Conservation (phyloP, 2,888 invertebrate species). For the Trypoxylon attenuatum region DNA sequence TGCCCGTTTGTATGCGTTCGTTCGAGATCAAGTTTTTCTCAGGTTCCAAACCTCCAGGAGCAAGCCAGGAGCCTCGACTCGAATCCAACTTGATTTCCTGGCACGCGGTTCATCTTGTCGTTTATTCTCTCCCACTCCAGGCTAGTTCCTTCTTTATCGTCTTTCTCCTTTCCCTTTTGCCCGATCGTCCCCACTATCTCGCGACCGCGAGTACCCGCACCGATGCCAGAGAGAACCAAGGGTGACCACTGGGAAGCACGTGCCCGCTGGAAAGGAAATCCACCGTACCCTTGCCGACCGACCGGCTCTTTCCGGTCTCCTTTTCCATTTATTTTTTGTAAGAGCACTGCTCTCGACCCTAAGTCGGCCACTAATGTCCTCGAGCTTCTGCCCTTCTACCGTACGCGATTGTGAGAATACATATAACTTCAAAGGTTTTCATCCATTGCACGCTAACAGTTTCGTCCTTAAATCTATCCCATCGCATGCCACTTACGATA, state of each 20-base stretch:
- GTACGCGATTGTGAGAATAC: too few species aligned
- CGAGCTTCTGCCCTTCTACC: constrained; percentile 54
- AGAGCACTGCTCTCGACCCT: background rate
- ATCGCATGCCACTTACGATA: constrained; percentile 17
- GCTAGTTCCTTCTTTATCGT: constrained; percentile 32
- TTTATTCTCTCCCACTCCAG: constrained; percentile 47
- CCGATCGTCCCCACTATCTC: background rate
- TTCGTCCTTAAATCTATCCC: constrained; percentile 33
- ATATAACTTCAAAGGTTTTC: constrained; percentile 28
- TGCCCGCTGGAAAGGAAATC: constrained; percentile 15
- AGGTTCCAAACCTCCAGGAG: constrained; percentile 61
- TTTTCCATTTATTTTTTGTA: background rate
- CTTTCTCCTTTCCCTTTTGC: constrained; percentile 27
- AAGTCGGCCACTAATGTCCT: constrained; percentile 59
- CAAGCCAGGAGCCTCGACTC: constrained; percentile 57
- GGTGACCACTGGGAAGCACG: constrained; percentile 23
- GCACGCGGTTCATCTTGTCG: constrained; percentile 68
- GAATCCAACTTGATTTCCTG: constrained; percentile 72
- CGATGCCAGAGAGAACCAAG: background rate
- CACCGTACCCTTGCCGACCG: background rate
- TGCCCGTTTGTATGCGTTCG: constrained; percentile 62
- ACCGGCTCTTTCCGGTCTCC: background rate
- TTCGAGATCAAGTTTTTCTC: constrained; percentile 73
- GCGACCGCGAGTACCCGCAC: background rate
- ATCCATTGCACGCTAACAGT: constrained; percentile 10